phyloP scores from a whole-genome alignment of 2,888 invertebrate species.

The Busseola fusca region DNA sequence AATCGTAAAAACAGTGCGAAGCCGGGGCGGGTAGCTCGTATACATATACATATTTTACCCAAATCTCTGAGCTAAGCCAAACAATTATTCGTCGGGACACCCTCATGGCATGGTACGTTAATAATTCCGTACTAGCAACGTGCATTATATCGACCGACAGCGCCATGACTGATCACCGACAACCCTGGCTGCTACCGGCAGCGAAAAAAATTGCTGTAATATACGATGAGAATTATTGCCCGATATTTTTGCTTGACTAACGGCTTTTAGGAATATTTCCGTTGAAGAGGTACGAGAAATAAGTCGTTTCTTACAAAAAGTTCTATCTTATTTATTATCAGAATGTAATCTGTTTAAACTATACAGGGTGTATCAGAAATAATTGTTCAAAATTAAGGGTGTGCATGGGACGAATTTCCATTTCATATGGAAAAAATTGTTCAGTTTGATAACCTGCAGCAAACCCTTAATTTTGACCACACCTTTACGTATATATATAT shows the following conservation, averaged over 20 bases:
- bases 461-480: not conserved
- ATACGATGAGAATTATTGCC: constrained; percentile 39
- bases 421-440: no score
- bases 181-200: constrained; percentile 57
- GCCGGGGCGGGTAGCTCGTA: not conserved
- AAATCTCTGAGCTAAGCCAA: constrained; percentile 51
- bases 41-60: constrained; percentile 32
- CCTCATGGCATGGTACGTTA: constrained; percentile 67
- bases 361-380: no score
- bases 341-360: not conserved
- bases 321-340: not conserved
- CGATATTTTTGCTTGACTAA: constrained; percentile 31
- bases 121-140: constrained; percentile 76
- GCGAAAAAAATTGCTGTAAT: constrained; percentile 54
- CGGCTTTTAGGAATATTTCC: constrained; percentile 29
- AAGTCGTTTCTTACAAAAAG: not conserved
- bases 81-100: constrained; percentile 59
- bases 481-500: no score
- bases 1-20: not conserved
- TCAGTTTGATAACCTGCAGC: no score
- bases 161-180: constrained; percentile 76
- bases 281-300: constrained; percentile 5
- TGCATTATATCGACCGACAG: constrained; percentile 78
- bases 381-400: no score
- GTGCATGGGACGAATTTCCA: no score